phyloP scores from a whole-genome alignment of 2,888 invertebrate species.

The Drosophila pseudotakahashii region DNA sequence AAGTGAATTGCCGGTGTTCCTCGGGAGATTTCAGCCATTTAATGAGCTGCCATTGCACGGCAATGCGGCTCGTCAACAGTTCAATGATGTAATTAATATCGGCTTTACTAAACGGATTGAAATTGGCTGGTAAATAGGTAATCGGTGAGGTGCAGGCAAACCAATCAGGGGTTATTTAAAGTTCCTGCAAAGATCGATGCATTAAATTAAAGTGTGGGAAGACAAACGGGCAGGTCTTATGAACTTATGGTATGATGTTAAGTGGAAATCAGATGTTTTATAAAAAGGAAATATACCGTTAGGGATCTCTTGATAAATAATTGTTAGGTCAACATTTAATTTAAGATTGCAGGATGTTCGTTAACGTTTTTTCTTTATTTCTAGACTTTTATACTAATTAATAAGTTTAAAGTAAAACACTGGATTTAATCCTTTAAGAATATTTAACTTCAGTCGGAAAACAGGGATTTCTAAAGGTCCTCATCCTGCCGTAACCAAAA shows the following conservation, averaged over 20 bases:
- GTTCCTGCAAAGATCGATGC: conserved; percentile 8
- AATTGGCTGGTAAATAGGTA: conserved; percentile 28
- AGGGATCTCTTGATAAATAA: no score
- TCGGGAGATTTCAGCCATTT: conserved; percentile 32
- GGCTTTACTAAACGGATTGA: conserved; percentile 16
- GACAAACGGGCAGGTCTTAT: no score
- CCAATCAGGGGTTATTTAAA: conserved; percentile 9
- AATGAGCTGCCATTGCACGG: conserved; percentile 40
- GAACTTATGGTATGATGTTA: not conserved
- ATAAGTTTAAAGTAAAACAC: no score
- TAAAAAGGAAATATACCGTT: not conserved
- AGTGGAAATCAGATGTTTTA: not conserved
- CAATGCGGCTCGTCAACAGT: conserved; percentile 15
- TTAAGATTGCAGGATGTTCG: no score
- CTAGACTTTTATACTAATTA: no score
- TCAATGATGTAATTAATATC: conserved; percentile 14
- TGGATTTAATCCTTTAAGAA: not conserved
- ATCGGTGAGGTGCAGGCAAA: conserved; percentile 7
- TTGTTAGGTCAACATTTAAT: no score
- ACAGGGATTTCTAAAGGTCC: not conserved
- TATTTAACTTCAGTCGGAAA: not conserved
- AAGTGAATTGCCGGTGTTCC: conserved; percentile 34
- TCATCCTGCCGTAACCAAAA: not conserved
- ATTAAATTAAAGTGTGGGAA: conserved; percentile 7
- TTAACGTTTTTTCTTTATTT: no score